A percentile compares a stretch with the other conserved stretches of the same genome.
phyloP scores from a whole-genome alignment of 2,888 invertebrate genomes.

The Gastracanthus pulcherrimus region DNA sequence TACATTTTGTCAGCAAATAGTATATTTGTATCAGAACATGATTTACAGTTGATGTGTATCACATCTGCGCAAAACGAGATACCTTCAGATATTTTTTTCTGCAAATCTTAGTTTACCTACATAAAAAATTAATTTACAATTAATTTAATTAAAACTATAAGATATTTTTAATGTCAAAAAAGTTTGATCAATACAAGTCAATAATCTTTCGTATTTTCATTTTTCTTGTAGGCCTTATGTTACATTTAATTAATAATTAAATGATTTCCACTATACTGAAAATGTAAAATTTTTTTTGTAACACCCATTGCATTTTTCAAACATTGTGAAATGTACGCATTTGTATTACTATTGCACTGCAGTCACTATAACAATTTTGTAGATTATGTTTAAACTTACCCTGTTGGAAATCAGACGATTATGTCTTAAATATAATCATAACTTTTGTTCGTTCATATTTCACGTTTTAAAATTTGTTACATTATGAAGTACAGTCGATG shows the following conservation, averaged over 20 bases:
- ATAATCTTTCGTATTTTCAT: neutral
- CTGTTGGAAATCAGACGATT: conserved; percentile 29
- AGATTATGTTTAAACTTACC: conserved; percentile 37
- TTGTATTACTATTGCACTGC: neutral
- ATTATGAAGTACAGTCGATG: conserved; percentile 23
- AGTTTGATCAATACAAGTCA: neutral
- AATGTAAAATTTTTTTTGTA: neutral
- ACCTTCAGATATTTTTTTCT: neutral
- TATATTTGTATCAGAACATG: conserved; percentile 4
- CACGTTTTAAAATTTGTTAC: conserved; percentile 1
- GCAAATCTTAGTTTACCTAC: neutral
- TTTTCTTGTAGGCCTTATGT: conserved; percentile 18
- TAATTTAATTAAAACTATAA: conserved; percentile 4
- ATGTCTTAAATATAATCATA: conserved; percentile 26
- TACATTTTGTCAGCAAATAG: neutral
- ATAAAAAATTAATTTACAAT: conserved; percentile 7
- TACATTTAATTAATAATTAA: neutral
- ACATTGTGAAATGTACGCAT: conserved; percentile 6
- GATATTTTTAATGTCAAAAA: too few species aligned
- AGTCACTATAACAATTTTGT: conserved; percentile 1
- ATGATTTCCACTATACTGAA: neutral
- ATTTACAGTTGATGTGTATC: conserved; percentile 4
- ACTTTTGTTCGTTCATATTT: conserved; percentile 22
- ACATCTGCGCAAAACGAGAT: neutral
- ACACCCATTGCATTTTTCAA: neutral